Base-by-base conservation (phyloP, 2,113 vertebrate species). In the Bubo blakistoni region DNA sequence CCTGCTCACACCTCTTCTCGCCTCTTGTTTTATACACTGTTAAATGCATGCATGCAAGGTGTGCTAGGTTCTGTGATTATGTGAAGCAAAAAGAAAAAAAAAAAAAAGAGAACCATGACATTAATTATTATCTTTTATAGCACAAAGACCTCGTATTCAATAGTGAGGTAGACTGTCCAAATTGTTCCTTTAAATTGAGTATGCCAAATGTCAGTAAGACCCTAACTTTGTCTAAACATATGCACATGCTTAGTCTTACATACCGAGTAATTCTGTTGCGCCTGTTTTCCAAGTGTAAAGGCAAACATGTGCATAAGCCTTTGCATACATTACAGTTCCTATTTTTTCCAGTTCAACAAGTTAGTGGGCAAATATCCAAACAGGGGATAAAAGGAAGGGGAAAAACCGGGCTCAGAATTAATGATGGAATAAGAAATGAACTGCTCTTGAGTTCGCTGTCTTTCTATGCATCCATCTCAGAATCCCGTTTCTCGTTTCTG, bases 1-100 rank as follows among this genome's bases (percentile, higher is more conserved):
- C 97, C 97, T 94, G 81, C 96, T 95, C 82, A 63, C 67, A 27
- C 81, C 86, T 61, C 62, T 67, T 77, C 91, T 78, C 30, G 9
- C 79, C 72, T 91, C 79, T 51, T 22, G 30, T 74, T 29, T 38
- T 47, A 4, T 34, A 15, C 70, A 21, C 87, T 6, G 38, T 22
- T 59, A 29, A 58, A 19, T 9, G 57, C 84, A 16, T 21, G 44
- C 47, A 0, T 44, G 88, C 90, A 29, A 61, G 42, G 54, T n/a
- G 30, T 40, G 82, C 82, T 42, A 44, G 51, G n/a, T 16, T 47
- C 94, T 80, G 88, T 79, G 79, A 16, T 55, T 34, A 30, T 8
- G 51, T 13, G 82, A 78, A 29, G 85, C 85, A 15, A 58, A 79
- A 78, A 49, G 2, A 34, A 57, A 26, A 22, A 32, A 46, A 0